Evolutionary conservation across 2,888 invertebrate species (phyloP), one percentile per base, ranked within the genome.

Genomic region (Dendrolimus pini): DNA sequence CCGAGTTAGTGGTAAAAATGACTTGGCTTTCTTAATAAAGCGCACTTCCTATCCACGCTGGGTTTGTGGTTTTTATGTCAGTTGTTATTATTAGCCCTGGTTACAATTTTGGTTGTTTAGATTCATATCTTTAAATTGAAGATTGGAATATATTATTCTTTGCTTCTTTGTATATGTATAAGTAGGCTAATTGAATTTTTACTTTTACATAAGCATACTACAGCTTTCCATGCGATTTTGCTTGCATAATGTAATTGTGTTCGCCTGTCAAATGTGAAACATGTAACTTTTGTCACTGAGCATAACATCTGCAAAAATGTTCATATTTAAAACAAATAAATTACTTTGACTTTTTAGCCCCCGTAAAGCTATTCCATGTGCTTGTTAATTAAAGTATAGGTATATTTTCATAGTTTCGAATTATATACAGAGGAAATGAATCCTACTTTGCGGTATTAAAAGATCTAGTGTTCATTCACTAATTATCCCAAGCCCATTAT

Each of bases 1-100:
- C 71, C 78, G 75, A 82, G 82, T 84, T 75, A 74, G 71, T 79
- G 80, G 75, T 75, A 71, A 77, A 30, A 85, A 87, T 80, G 73
- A 78, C 76, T 79, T 81, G 78, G 75, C 75, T 76, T 75, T 77
- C 77, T 74, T 77, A 75, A 77, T 82, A 80, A 81, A 75, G 67
- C 70, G 67, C 74, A 76, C 66, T 80, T 80, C 71, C 75, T 72
- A 75, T 75, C 69, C 69, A 69, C 70, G 72, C 64, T 69, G 77
- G 68, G 75, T 78, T 75, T 82, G 82, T 78, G 80, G 82, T 80
- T 82, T 70, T 75, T 70, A 76, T 72, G 77, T 74, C 77, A 71
- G 74, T 75, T 76, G 76, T 72, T 71, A 74, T 81, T 80, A 79
- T 77, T 76, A 74, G 77, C 77, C 76, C 65, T 65, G 67, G 70